These are phyloP conservation scores for Peribatodes rhomboidaria DNA, from an alignment of 2,888 invertebrate genomes.

Conservation along the genomic window DNA sequence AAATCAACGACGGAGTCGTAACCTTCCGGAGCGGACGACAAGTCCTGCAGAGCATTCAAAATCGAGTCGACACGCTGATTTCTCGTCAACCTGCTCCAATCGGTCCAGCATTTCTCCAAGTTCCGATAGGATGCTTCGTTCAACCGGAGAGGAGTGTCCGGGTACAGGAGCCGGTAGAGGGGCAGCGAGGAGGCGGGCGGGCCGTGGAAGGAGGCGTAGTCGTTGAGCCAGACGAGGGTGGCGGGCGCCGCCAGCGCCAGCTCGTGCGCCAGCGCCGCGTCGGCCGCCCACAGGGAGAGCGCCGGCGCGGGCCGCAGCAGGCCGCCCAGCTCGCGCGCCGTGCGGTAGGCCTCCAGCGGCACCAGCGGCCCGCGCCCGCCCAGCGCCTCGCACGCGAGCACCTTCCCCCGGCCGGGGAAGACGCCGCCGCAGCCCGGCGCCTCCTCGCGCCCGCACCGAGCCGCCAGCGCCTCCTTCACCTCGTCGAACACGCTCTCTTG, in stretches of 20 bases:
- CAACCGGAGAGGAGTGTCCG: neutral
- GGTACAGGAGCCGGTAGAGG: constrained; percentile 15
- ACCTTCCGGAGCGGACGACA: neutral
- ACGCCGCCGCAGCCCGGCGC: constrained; percentile 18
- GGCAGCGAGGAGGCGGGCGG: constrained; percentile 27
- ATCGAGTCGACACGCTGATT: constrained; percentile 17
- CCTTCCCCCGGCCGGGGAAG: constrained; percentile 8
- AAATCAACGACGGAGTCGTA: constrained; percentile 1
- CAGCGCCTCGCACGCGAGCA: constrained; percentile 19
- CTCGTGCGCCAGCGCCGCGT: constrained; percentile 19
- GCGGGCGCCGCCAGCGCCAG: constrained; percentile 21
- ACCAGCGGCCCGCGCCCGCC: neutral
- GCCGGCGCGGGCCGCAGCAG: neutral
- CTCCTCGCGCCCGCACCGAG: constrained; percentile 12
- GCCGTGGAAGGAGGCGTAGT: constrained; percentile 30
- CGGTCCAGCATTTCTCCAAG: neutral
- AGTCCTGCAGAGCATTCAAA: neutral
- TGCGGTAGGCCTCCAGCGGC: constrained; percentile 27
- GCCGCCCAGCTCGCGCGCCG: constrained; percentile 10
- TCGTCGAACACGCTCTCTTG: constrained; percentile 35
- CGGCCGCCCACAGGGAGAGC: constrained; percentile 27
- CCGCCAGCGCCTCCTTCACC: constrained; percentile 19
- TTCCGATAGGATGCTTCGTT: neutral
- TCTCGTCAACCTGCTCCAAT: constrained; percentile 19
- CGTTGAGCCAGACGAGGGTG: constrained; percentile 28